phyloP scores from a whole-genome alignment of 2,888 invertebrate species.

The Xanthorhoe designata region DNA sequence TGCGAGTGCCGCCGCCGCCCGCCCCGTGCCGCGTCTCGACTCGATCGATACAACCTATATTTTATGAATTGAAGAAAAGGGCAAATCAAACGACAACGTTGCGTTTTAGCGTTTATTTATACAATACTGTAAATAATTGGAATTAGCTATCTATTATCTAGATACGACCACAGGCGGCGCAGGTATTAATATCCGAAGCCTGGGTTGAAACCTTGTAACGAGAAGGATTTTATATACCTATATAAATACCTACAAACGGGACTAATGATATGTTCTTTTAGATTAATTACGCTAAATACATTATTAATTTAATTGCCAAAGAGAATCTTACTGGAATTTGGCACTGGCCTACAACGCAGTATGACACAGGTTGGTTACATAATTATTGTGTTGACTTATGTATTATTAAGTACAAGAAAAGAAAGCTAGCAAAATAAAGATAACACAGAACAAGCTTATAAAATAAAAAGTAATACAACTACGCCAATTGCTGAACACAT shows the following conservation, averaged over 20 bases:
- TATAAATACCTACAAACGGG: conserved; percentile 25
- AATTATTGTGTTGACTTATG: background rate
- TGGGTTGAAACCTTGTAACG: conserved; percentile 17
- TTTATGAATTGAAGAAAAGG: conserved; percentile 40
- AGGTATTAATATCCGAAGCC: conserved; percentile 6
- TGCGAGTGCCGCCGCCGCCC: conserved; percentile 34
- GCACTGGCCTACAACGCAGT: conserved; percentile 2
- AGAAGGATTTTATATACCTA: conserved; percentile 19
- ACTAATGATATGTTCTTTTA: conserved; percentile 33
- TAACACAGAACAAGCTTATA: conserved; percentile 6
- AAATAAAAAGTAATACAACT: background rate
- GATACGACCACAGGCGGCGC: conserved; percentile 5
- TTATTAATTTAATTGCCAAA: conserved; percentile 1
- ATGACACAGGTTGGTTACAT: background rate
- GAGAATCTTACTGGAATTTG: conserved; percentile 17
- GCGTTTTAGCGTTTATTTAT: conserved; percentile 63
- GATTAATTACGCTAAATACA: conserved; percentile 10
- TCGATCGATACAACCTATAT: conserved; percentile 31
- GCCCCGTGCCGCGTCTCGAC: conserved; percentile 23
- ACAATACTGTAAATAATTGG: conserved; percentile 30
- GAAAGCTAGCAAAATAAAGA: conserved; percentile 8
- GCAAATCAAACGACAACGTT: conserved; percentile 67
- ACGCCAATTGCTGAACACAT: background rate
- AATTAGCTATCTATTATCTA: conserved; percentile 13
- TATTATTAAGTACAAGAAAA: conserved; percentile 15